Percentiles rank a stretch among this genome's conserved stretches.
Evolutionary conservation across 2,113 vertebrate species (phyloP).

Genomic region (Corythornis cristatus): DNA sequence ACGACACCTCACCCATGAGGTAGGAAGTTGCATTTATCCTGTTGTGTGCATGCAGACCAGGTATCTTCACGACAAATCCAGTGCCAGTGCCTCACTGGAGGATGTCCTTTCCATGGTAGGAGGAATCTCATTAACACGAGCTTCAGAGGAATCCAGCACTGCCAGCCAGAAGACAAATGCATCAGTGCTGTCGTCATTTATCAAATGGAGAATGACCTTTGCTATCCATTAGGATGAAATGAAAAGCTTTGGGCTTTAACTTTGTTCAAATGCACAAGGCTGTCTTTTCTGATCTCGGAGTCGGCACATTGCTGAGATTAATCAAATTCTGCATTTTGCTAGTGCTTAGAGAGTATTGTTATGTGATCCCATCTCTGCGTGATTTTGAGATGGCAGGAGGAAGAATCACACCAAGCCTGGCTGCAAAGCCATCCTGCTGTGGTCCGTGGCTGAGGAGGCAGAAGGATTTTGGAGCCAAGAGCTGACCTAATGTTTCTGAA

Average conservation of each 20-base stretch:
- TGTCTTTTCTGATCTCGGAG: slow-evolving; percentile 8
- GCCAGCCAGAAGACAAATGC: slow-evolving; percentile 70
- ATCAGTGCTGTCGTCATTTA: slow-evolving; percentile 37
- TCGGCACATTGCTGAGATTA: neutral
- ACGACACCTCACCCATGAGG: neutral
- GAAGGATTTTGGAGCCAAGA: neutral
- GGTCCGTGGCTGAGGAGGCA: slow-evolving; percentile 9
- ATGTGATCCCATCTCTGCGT: neutral
- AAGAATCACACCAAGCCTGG: neutral
- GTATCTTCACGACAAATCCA: neutral
- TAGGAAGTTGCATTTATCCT: neutral
- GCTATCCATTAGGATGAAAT: slow-evolving; percentile 62
- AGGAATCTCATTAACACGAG: slow-evolving; percentile 61
- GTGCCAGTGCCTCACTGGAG: slow-evolving; percentile 8
- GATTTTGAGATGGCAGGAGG: neutral
- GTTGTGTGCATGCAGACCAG: neutral
- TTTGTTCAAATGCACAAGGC: slow-evolving; percentile 35
- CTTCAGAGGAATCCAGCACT: slow-evolving; percentile 46
- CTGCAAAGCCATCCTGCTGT: neutral
- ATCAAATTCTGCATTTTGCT: slow-evolving; percentile 57
- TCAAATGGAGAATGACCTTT: slow-evolving; percentile 66
- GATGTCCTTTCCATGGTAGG: neutral
- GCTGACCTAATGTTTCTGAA: neutral
- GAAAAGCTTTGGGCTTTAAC: slow-evolving; percentile 61
- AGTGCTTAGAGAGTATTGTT: slow-evolving; percentile 25